Base-by-base conservation (phyloP, 2,113 vertebrate genomes). In the Lamprotornis superbus region DNA sequence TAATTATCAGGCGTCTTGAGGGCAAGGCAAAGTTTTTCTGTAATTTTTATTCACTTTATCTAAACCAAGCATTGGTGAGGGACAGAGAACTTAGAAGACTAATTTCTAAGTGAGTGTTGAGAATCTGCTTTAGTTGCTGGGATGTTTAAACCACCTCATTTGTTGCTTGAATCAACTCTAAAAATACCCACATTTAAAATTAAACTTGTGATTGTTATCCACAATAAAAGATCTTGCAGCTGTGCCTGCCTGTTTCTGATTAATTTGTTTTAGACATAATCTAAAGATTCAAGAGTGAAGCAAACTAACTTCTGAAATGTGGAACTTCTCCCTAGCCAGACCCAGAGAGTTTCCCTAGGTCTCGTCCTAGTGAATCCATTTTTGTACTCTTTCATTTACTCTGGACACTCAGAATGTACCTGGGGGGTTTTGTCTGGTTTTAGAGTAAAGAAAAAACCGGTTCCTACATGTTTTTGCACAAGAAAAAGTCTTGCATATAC, bases 61-160 rank as follows among this genome's bases (percentile, higher is more conserved):
- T 55, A 77, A 78, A 31, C 0, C 1, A 40, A 27, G 13, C 18
- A 57, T 16, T 17, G 19, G 17, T 12, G 4, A 2, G 18, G 33
- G 11, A 55, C 23, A 28, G n/a, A 24, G 10, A 83, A 73, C 6
- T 33, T 55, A 23, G 25, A 61, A 37, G 14, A 21, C 13, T 20
- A 4, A 31, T 16, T 53, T 61, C 25, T 24, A 70, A 60, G 10
- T 10, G 33, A 63, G 33, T 11, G 8, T 30, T 71, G 22, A 60
- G 37, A 79, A 75, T 0, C 0, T 47, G 8, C 75, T 77, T 90
- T 57, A 59, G 33, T 30, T 80, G 6, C 25, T 81, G 31, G 33
- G 12, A 33, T 57, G 16, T 47, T 18, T 46, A 78, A 60, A 8
- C 6, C 56, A 20, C 12, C 5, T 78, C 11, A 50, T 87, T 82